These are phyloP conservation scores for Drepana arcuata DNA, from an alignment of 1,140 invertebrate species.

Conservation along the genomic window DNA sequence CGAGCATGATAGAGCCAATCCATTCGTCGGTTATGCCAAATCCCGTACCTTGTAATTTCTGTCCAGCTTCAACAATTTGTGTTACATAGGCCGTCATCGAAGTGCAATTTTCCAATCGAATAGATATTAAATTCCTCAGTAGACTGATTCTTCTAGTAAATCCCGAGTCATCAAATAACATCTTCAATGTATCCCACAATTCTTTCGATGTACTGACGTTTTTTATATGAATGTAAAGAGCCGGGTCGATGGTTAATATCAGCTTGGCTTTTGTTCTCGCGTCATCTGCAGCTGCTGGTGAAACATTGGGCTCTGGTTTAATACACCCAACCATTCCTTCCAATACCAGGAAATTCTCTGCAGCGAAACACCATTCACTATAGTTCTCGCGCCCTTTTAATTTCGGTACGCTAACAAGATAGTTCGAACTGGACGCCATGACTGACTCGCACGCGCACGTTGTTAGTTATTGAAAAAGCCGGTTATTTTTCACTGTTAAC, in stretches of 20 bases:
- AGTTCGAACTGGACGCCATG: not conserved
- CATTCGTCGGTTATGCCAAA: conserved; percentile 27
- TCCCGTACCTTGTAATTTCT: conserved; percentile 21
- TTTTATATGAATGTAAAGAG: conserved; percentile 23
- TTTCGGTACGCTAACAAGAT: not conserved
- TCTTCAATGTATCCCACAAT: conserved; percentile 21
- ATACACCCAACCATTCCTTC: not conserved
- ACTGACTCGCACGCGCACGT: not conserved
- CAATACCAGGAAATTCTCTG: not conserved
- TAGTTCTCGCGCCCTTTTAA: not conserved
- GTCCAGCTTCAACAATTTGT: conserved; percentile 18
- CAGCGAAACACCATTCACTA: not conserved
- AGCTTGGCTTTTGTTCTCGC: conserved; percentile 10
- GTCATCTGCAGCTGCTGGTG: not conserved
- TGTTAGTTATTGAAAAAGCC: not conserved
- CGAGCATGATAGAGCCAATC: conserved; percentile 36
- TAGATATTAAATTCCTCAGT: conserved; percentile 18
- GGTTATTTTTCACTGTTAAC: not conserved
- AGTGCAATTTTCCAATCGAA: conserved; percentile 18
- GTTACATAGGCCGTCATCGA: conserved; percentile 26
- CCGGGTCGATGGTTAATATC: conserved; percentile 18
- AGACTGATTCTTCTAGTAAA: conserved; percentile 23
- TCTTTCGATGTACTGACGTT: conserved; percentile 19
- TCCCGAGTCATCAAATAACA: conserved; percentile 27
- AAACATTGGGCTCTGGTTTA: not conserved